These are phyloP conservation scores for Drosophila siamana DNA, from an alignment of 2,888 invertebrate species.

Conservation along the genomic window DNA sequence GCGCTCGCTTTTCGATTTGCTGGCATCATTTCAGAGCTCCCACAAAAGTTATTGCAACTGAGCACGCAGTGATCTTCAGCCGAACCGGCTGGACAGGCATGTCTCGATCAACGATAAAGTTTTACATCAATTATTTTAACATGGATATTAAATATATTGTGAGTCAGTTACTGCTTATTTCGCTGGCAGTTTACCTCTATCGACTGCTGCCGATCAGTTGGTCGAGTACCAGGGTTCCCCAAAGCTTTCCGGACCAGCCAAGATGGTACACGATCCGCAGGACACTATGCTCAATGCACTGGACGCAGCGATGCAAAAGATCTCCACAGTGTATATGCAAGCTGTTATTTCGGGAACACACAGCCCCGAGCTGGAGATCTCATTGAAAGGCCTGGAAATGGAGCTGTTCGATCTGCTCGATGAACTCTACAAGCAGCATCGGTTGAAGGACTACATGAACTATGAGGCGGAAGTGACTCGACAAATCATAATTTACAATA, in stretches of 20 bases:
- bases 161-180: conserved; percentile 25
- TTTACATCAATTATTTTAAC: not conserved
- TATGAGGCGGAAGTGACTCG: conserved; percentile 82
- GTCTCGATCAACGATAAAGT: conserved; percentile 31
- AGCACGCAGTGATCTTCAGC: conserved; percentile 69
- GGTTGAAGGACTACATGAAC: conserved; percentile 79
- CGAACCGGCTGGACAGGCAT: conserved; percentile 60
- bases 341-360: conserved; percentile 80
- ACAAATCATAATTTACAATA: conserved; percentile 82
- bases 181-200: not conserved
- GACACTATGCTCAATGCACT: conserved; percentile 68
- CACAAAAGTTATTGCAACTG: conserved; percentile 46
- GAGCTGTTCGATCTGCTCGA: conserved; percentile 79
- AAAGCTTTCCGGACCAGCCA: conserved; percentile 61
- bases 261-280: conserved; percentile 45
- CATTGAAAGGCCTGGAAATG: conserved; percentile 72
- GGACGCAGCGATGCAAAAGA: conserved; percentile 71
- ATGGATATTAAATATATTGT: conserved; percentile 11
- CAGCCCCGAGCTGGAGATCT: conserved; percentile 70
- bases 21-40: conserved; percentile 25
- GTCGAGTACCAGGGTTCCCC: conserved; percentile 68
- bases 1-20: conserved; percentile 7
- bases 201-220: conserved; percentile 13
- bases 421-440: conserved; percentile 72
- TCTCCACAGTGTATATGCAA: conserved; percentile 79